A percentile compares a stretch with the other conserved stretches of the same genome.
Conservation (phyloP, 1,140 invertebrate genomes). For the Yoshiicerus persimilis region DNA sequence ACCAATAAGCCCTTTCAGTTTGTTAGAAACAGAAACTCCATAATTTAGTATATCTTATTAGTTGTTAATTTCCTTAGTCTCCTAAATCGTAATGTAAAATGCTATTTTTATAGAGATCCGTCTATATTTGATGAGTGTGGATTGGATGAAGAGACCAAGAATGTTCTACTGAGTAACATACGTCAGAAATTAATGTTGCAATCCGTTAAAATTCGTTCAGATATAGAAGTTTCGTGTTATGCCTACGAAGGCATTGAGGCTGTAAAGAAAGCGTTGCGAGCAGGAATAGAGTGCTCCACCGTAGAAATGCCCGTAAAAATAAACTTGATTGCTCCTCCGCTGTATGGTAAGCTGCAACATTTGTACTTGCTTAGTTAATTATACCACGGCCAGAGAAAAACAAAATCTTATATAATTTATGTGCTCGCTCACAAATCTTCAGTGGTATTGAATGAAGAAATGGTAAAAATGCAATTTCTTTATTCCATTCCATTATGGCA, state of each 20-base stretch:
- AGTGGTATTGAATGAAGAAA: too few species aligned
- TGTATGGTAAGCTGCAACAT: conserved; percentile 71
- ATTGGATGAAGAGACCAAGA: conserved; percentile 88
- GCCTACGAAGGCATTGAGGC: conserved; percentile 99
- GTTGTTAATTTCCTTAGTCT: too few species aligned
- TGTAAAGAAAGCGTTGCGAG: conserved; percentile 88
- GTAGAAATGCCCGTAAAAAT: conserved; percentile 96
- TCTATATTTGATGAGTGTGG: conserved; percentile 94
- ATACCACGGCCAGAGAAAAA: too few species aligned
- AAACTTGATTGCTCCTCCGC: conserved; percentile 96
- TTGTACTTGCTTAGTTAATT: not conserved
- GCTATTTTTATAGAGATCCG: conserved; percentile 71
- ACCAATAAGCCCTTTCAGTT: too few species aligned
- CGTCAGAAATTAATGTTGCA: conserved; percentile 95
- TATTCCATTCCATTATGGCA: too few species aligned
- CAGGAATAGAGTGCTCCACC: conserved; percentile 89
- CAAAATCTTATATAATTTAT: too few species aligned
- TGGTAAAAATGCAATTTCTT: too few species aligned
- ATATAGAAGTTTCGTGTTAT: conserved; percentile 98
- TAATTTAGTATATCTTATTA: too few species aligned
- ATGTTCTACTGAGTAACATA: conserved; percentile 91
- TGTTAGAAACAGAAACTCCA: too few species aligned
- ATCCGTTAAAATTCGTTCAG: conserved; percentile 95
- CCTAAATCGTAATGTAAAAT: too few species aligned
- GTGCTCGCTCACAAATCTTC: too few species aligned